These are phyloP conservation scores for Drosophila teissieri DNA, from an alignment of 1,140 invertebrate species.

Conservation along the genomic window DNA sequence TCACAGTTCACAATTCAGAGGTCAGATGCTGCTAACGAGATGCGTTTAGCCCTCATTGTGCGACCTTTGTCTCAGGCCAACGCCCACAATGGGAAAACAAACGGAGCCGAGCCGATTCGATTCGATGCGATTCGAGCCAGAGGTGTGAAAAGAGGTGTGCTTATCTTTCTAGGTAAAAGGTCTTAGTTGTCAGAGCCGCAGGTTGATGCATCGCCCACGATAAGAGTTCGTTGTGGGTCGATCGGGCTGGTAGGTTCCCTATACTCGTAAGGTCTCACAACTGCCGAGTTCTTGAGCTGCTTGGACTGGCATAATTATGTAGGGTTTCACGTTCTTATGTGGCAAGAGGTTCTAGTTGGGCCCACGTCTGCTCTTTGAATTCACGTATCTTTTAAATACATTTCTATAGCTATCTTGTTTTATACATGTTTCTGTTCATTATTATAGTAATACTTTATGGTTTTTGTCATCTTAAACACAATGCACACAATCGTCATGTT, in stretches of 20 bases:
- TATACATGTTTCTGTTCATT: no score
- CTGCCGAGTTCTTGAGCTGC: conserved; percentile 26
- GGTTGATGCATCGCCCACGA: conserved; percentile 60
- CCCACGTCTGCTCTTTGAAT: no score
- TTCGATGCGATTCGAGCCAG: background rate
- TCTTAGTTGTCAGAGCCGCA: conserved; percentile 45
- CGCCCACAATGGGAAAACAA: conserved; percentile 53
- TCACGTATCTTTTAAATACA: no score
- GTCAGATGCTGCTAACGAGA: conserved; percentile 63
- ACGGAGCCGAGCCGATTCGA: background rate
- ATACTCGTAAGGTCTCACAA: background rate
- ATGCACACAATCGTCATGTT: no score
- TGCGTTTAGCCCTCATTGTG: conserved; percentile 32
- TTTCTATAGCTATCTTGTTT: no score
- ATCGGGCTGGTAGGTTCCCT: background rate
- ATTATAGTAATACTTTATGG: no score
- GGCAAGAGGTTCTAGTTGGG: background rate
- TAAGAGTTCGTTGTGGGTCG: conserved; percentile 40
- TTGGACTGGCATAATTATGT: background rate
- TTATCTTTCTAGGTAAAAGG: conserved; percentile 58
- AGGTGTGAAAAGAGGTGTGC: conserved; percentile 62
- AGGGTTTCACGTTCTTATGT: conserved; percentile 10
- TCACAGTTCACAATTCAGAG: conserved; percentile 1
- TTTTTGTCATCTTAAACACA: no score
- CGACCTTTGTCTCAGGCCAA: conserved; percentile 24